Evolutionary conservation across 2,113 vertebrate species (phyloP).

Genomic region (Puntigrus tetrazona): DNA sequence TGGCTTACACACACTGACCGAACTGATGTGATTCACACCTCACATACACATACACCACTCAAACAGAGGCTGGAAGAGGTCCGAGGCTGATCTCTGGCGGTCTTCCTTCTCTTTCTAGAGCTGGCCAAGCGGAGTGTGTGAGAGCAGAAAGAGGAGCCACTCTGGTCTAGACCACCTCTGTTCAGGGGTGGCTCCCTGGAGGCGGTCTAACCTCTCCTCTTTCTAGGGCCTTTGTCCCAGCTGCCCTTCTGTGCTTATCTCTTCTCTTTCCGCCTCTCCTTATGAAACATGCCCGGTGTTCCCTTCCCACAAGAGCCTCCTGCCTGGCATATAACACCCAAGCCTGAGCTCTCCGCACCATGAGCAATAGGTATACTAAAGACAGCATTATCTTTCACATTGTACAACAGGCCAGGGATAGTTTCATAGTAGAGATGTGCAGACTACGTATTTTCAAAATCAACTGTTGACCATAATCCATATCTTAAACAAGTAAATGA

Average conservation of each 20-base stretch:
- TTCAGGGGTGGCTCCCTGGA: constrained; percentile 66
- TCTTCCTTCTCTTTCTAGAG: constrained; percentile 8
- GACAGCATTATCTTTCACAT: background rate
- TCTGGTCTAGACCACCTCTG: constrained; percentile 69
- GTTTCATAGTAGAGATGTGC: background rate
- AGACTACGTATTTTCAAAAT: background rate
- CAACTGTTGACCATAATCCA: background rate
- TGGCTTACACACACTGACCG: background rate
- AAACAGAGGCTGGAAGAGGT: constrained; percentile 12
- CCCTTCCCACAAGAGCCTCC: constrained; percentile 39
- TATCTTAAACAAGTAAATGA: too few relatives aligned
- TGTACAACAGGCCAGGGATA: background rate
- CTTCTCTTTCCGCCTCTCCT: constrained; percentile 49
- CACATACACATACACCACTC: constrained; percentile 10
- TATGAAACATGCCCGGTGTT: constrained; percentile 48
- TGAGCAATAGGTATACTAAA: background rate
- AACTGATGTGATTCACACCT: background rate
- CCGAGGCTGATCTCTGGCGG: constrained; percentile 25
- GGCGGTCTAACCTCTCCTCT: constrained; percentile 69
- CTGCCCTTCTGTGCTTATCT: constrained; percentile 60
- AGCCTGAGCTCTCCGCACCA: background rate
- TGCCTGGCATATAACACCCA: constrained; percentile 32
- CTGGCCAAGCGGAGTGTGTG: constrained; percentile 54
- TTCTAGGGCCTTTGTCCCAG: constrained; percentile 67
- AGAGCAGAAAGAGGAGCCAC: constrained; percentile 61